These are phyloP conservation scores for Ennomos quercinarius DNA, from an alignment of 2,888 invertebrate genomes.

Conservation along the genomic window DNA sequence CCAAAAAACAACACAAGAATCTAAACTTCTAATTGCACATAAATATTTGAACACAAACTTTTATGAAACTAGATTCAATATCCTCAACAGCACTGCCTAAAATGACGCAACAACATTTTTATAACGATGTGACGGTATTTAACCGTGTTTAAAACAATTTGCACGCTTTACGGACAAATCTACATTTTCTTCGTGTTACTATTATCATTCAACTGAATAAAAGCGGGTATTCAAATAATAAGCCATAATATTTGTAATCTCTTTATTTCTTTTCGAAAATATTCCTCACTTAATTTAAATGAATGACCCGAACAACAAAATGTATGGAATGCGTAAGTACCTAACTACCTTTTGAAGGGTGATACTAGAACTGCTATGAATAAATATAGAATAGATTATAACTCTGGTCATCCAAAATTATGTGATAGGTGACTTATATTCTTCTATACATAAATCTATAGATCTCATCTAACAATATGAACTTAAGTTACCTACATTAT, in stretches of 20 bases:
- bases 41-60: too few species aligned
- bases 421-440: constrained; percentile 35
- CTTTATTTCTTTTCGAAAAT: constrained; percentile 56
- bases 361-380: constrained; percentile 45
- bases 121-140: constrained; percentile 4
- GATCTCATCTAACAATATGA: constrained; percentile 53
- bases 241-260: constrained; percentile 24
- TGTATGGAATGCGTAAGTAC: constrained; percentile 72
- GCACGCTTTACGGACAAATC: constrained; percentile 10
- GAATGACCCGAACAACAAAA: constrained; percentile 57
- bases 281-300: constrained; percentile 58
- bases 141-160: constrained; percentile 18
- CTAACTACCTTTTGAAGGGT: constrained; percentile 48
- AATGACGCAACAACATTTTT: background rate
- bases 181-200: background rate
- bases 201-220: background rate
- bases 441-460: constrained; percentile 55
- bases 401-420: constrained; percentile 44
- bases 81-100: too few species aligned
- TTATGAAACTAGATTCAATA: too few species aligned
- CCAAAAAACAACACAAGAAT: too few species aligned
- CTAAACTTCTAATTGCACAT: too few species aligned
- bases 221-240: constrained; percentile 11
- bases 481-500: constrained; percentile 68
- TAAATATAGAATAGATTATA: constrained; percentile 45